Percentiles rank a stretch among this genome's conserved stretches.
Conservation (phyloP, 2,888 invertebrate species). For the Cryptus viduatorius region DNA sequence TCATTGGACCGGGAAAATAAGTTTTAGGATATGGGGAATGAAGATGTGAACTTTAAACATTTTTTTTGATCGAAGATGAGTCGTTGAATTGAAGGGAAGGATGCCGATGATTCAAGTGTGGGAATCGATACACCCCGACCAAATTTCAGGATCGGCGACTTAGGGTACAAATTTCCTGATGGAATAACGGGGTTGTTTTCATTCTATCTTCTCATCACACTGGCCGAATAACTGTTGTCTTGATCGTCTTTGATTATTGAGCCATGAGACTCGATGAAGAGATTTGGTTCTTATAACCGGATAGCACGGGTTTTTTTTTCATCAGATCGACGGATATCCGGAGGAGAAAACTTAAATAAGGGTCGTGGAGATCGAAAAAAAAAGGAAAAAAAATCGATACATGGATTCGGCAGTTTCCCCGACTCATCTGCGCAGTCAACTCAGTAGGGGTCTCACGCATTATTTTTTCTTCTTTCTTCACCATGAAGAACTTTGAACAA, state of each 20-base stretch:
- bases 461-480: background rate
- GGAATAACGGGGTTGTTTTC: slow-evolving; percentile 7
- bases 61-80: slow-evolving; percentile 5
- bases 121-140: background rate
- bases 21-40: background rate
- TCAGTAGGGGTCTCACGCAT: slow-evolving; percentile 5
- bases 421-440: slow-evolving; percentile 17
- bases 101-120: slow-evolving; percentile 8
- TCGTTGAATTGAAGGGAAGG: background rate
- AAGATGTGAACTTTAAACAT: background rate
- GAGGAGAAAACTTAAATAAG: background rate
- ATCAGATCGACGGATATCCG: slow-evolving; percentile 15
- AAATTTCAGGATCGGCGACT: background rate
- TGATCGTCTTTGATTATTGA: slow-evolving; percentile 32
- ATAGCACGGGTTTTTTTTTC: slow-evolving; percentile 9
- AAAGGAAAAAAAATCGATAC: background rate
- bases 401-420: background rate
- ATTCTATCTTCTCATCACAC: background rate
- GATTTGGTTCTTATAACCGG: background rate
- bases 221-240: slow-evolving; percentile 14
- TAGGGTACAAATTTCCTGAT: slow-evolving; percentile 4
- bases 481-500: slow-evolving; percentile 55
- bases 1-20: background rate
- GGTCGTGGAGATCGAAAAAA: slow-evolving; percentile 19
- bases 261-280: background rate